Base-by-base conservation (phyloP, 2,113 vertebrate genomes). In the Salvelinus namaycush region DNA sequence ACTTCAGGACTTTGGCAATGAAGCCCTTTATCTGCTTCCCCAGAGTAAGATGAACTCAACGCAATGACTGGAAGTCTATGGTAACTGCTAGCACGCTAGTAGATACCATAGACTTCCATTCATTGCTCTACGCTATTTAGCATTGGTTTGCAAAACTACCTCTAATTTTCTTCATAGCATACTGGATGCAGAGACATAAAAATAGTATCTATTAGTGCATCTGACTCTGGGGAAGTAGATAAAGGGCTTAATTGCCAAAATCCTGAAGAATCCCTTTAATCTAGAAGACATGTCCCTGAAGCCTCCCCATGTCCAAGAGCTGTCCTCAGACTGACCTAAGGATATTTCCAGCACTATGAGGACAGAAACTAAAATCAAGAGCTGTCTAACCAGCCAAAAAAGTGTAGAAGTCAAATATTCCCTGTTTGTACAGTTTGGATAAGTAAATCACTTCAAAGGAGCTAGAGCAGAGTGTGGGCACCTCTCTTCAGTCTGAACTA, bases 381-480 rank as follows among this genome's bases (percentile, higher is more conserved):
- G 39, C 29, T 65, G 78, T 77, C 84, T 75, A 78, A 76, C 69
- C 39, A 65, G 31, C 67, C 57, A 6, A 29, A 68, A 79, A 76
- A 78, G 68, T 75, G 72, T 70, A 72, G 31, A 29, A 34, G 16
- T 34, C 9, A n/a, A 29, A 67, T 79, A 73, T 79, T 85, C 71
- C 70, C 71, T 0, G 39, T 78, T 22, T 67, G 65, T 67, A 11
- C 29, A 74, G 67, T 76, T 70, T 80, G 5, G 87, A 89, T 83
- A 86, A 86, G 80, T 83, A 78, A 89, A 89, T 86, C 81, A 68
- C 67, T 81, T 89, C 87, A 85, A 83, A 86, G 72, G 54, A 78
- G 54, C 65, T 65, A 2, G 16, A 16, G 74, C 86, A 86, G 81
- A 83, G 81, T 68, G 67, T n/a, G 22, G 44, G 82, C 87, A 85